phyloP scores from a whole-genome alignment of 2,113 vertebrate species.

The Otis tarda region DNA sequence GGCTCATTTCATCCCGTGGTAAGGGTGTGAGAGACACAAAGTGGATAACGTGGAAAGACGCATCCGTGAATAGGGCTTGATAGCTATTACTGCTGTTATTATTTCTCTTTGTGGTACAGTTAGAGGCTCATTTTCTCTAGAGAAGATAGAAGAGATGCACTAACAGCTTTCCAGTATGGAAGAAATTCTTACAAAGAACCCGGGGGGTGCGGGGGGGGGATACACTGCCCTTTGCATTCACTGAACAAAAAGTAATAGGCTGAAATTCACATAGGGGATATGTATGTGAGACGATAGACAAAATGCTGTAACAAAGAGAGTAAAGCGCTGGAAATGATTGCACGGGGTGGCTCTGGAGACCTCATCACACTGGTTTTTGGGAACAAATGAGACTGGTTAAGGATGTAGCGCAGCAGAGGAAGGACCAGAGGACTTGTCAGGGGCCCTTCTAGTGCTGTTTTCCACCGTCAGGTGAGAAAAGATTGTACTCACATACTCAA shows the following conservation, averaged over 20 bases:
- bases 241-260: not conserved
- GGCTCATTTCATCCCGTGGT: too few species aligned
- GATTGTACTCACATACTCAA: not conserved
- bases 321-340: not conserved
- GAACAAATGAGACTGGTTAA: not conserved
- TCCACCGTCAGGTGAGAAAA: not conserved
- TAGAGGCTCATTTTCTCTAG: not conserved
- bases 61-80: not conserved
- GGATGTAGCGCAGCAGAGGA: not conserved
- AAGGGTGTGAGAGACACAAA: not conserved
- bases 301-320: not conserved
- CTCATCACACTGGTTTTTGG: not conserved
- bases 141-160: not conserved
- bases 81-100: not conserved
- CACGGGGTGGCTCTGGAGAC: not conserved
- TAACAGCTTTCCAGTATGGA: not conserved
- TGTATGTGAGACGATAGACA: not conserved
- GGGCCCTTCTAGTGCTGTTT: not conserved
- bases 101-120: not conserved
- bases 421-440: not conserved
- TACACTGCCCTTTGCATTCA: not conserved
- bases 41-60: rapidly evolving
- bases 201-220: not conserved
- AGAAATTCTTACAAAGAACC: not conserved
- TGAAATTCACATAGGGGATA: not conserved